Evolutionary conservation across 2,888 invertebrate genomes (phyloP).

Genomic region (Folsomia candida): DNA sequence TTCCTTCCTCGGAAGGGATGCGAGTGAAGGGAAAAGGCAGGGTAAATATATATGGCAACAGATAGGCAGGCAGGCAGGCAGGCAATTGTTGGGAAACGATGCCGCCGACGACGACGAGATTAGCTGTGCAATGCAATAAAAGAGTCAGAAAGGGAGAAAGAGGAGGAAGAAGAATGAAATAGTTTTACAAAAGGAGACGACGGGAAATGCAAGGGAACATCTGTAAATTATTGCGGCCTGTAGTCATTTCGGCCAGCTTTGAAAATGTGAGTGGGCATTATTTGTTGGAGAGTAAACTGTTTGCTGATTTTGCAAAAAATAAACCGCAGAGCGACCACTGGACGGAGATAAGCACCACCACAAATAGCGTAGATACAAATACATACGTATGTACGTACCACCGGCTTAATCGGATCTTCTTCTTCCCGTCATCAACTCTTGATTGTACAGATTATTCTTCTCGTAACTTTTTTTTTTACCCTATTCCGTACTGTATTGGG

Average conservation of each 20-base stretch:
- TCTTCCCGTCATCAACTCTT: slow-evolving; percentile 44
- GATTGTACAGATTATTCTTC: slow-evolving; percentile 47
- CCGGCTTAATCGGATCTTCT: slow-evolving; percentile 41
- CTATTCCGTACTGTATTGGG: neutral
- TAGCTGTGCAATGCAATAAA: slow-evolving; percentile 7
- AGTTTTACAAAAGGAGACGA: neutral
- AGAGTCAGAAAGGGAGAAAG: neutral
- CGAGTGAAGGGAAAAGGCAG: neutral
- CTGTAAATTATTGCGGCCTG: slow-evolving; percentile 41
- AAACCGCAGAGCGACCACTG: slow-evolving; percentile 37
- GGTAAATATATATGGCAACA: neutral
- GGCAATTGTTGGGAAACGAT: neutral
- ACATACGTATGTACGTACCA: slow-evolving; percentile 25
- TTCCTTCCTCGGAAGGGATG: neutral
- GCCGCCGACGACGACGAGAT: neutral
- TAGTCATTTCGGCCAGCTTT: slow-evolving; percentile 39
- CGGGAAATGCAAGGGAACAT: slow-evolving; percentile 20
- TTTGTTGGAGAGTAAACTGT: slow-evolving; percentile 46
- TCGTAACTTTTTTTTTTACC: slow-evolving; percentile 18
- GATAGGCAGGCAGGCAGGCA: neutral
- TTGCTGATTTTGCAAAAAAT: slow-evolving; percentile 49
- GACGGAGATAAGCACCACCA: slow-evolving; percentile 17
- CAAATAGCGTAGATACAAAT: slow-evolving; percentile 29
- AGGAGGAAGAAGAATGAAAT: slow-evolving; percentile 1
- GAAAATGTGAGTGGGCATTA: slow-evolving; percentile 41